Percentiles rank a stretch among this genome's conserved stretches.
These are phyloP conservation scores for Apoda limacodes DNA, from an alignment of 2,888 invertebrate species.

Conservation along the genomic window DNA sequence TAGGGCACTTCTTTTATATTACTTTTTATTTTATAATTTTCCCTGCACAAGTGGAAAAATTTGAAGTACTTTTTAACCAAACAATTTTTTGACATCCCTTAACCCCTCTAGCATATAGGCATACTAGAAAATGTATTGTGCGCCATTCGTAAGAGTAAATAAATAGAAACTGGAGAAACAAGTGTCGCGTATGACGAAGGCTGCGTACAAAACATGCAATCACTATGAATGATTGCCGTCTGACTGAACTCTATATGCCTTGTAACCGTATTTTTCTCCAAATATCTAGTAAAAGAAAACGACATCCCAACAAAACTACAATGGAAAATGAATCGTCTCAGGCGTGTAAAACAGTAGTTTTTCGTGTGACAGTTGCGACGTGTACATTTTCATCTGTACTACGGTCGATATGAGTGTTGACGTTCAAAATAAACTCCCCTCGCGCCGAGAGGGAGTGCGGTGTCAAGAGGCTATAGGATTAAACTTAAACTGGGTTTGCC, in stretches of 20 bases:
- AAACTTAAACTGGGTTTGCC: conserved; percentile 67
- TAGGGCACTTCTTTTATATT: too few relatives aligned
- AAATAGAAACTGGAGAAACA: conserved; percentile 44
- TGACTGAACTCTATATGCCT: conserved; percentile 45
- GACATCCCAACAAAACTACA: conserved; percentile 25
- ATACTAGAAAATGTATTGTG: conserved; percentile 27
- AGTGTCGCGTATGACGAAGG: conserved; percentile 39
- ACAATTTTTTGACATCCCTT: conserved; percentile 28
- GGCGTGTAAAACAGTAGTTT: conserved; percentile 39
- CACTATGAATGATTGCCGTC: conserved; percentile 50
- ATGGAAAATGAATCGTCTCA: conserved; percentile 40
- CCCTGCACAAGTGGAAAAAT: too few relatives aligned
- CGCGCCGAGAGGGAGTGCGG: conserved; percentile 53
- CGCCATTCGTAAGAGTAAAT: conserved; percentile 38
- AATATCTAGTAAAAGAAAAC: conserved; percentile 36
- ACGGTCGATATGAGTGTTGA: conserved; percentile 65
- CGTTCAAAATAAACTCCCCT: conserved; percentile 67
- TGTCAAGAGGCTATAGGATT: conserved; percentile 70
- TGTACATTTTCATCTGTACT: conserved; percentile 51
- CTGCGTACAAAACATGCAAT: conserved; percentile 54
- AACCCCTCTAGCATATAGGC: conserved; percentile 20
- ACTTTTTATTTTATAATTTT: too few relatives aligned
- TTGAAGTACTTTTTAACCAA: too few relatives aligned
- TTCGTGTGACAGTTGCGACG: conserved; percentile 41
- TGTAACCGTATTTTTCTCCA: conserved; percentile 40